These are phyloP conservation scores for Metallyticus violacea DNA, from an alignment of 2,888 invertebrate species.

Conservation along the genomic window DNA sequence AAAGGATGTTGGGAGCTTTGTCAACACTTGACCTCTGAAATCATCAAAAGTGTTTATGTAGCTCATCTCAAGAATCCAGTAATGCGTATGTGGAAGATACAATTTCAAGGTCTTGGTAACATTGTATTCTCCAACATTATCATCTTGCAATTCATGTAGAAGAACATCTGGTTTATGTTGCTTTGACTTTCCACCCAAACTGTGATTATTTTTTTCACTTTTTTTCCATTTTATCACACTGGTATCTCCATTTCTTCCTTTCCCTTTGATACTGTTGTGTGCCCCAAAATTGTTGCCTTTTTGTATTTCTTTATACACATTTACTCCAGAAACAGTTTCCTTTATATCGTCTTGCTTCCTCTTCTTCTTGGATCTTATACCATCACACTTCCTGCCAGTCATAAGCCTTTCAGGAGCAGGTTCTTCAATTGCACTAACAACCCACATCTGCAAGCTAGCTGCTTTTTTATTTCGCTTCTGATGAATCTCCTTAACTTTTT, in stretches of 20 bases:
- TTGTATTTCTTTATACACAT: neutral
- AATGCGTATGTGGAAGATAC: constrained; percentile 41
- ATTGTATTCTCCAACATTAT: neutral
- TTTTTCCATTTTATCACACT: too few species aligned
- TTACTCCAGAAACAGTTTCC: neutral
- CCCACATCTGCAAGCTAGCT: neutral
- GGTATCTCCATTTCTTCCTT: too few species aligned
- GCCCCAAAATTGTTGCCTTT: too few species aligned
- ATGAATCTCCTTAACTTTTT: neutral
- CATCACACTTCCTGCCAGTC: neutral
- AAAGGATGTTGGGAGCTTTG: constrained; percentile 43
- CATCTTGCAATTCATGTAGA: neutral
- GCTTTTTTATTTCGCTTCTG: neutral
- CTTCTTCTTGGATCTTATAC: neutral
- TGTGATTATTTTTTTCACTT: neutral
- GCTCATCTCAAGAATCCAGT: constrained; percentile 43
- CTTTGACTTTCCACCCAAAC: neutral
- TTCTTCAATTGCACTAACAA: neutral
- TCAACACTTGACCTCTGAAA: constrained; percentile 37
- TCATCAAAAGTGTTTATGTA: neutral
- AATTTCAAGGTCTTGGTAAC: neutral
- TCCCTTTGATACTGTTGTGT: too few species aligned
- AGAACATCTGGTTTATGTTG: neutral
- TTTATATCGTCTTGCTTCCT: neutral
- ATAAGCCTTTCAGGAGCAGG: neutral